Evolutionary conservation across 2,888 invertebrate genomes (phyloP), one percentile per base, ranked within the genome.

Genomic region (Drosophila macrothrix): DNA sequence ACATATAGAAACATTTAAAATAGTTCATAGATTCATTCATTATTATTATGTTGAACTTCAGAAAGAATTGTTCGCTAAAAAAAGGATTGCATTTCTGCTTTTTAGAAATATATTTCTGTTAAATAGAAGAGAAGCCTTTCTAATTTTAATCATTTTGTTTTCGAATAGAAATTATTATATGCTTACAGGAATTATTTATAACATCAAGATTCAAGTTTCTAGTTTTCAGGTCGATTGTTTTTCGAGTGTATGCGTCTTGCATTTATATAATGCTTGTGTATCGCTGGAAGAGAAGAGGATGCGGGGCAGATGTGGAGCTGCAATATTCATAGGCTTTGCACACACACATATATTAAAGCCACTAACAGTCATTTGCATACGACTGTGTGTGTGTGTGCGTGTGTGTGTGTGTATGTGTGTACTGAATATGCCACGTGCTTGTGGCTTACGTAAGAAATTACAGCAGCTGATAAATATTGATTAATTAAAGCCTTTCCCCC

Each of bases 391-490:
- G 55, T 43, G n/a, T 52, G 25, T 10, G 33, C n/a, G n/a, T 37
- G 33, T 33, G 3, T 16, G 28, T 52, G 22, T 5, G 37, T 12
- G 33, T 33, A 12, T 33, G 33, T 58, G n/a, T 54, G 25, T 33
- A 31, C 25, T 29, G 33, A 22, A 58, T 67, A 70, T 46, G 69
- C 46, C 67, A 50, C 46, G 41, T 60, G 49, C 62, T 60, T 53
- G 41, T 63, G 73, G 37, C 56, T 29, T 67, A 60, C 61, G 70
- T 58, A 61, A 62, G 58, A 50, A 65, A 71, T 56, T 63, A 28
- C 58, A 60, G 50, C 54, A 35, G 53, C 59, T 58, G 53, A 43
- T 25, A 3, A 22, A 50, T 58, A 67, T 70, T 41, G 69, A 77
- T 77, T 77, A 22, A 60, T 53, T 33, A 19, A 58, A 70, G 54